These are phyloP conservation scores for Tryphoninae sp. DNA, from an alignment of 2,888 invertebrate species.

Conservation along the genomic window DNA sequence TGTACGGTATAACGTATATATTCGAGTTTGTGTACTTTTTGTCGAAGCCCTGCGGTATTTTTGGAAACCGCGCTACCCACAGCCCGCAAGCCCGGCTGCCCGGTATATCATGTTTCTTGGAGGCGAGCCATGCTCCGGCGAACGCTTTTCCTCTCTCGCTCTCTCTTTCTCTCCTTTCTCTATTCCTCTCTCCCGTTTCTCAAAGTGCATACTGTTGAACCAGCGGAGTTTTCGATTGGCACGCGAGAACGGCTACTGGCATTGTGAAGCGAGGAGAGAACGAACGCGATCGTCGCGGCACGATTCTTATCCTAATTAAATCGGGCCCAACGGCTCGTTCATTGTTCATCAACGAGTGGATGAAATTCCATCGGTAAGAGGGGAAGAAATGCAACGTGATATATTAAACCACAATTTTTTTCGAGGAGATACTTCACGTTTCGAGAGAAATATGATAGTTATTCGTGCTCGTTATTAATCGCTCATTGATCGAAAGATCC, in stretches of 20 bases:
- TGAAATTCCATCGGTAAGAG: conserved; percentile 47
- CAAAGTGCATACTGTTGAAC: conserved; percentile 35
- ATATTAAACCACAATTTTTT: conserved; percentile 29
- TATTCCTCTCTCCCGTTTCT: conserved; percentile 19
- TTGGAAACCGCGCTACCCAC: conserved; percentile 77
- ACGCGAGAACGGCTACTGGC: conserved; percentile 51
- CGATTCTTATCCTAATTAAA: conserved; percentile 80
- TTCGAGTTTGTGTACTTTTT: conserved; percentile 72
- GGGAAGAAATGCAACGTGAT: conserved; percentile 26
- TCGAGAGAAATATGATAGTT: not conserved
- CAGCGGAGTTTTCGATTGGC: conserved; percentile 45
- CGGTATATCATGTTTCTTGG: conserved; percentile 80
- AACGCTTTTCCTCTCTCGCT: conserved; percentile 41
- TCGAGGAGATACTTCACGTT: conserved; percentile 23
- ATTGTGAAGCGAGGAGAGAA: conserved; percentile 65
- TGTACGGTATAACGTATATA: conserved; percentile 45
- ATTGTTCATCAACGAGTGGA: conserved; percentile 58
- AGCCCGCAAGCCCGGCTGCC: conserved; percentile 69
- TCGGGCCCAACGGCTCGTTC: conserved; percentile 68
- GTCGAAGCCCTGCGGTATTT: conserved; percentile 78
- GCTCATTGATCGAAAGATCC: too few species aligned
- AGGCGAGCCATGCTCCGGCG: conserved; percentile 75
- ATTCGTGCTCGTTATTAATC: too few species aligned
- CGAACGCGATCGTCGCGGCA: conserved; percentile 70
- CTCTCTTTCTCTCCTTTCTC: conserved; percentile 38